Evolutionary conservation across 2,113 vertebrate genomes (phyloP), one percentile per base, ranked within the genome.

Genomic region (Odocoileus hemionus): DNA sequence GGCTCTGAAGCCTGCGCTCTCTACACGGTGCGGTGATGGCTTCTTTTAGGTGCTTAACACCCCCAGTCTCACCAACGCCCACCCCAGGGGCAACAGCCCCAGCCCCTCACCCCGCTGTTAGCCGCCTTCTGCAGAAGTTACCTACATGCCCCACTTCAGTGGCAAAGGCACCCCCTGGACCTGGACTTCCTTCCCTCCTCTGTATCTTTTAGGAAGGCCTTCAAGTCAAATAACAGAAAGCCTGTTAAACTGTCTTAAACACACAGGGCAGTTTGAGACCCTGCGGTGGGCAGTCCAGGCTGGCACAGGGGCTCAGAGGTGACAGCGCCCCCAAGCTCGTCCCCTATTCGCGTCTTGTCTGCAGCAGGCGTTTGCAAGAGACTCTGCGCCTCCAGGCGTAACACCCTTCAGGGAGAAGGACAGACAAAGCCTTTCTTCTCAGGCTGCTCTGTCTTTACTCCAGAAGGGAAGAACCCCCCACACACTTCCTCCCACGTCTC

Each of bases 331-430:
- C 23, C 23, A 36, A 13, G 15, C 7, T 26, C 55, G 6, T 3
- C 50, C 1, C 50, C 1, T 70, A 4, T 64, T 17, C 14, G 6
- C 1, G 0, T 2, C 9, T 21, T 28, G 0, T 14, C 60, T 2
- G 30, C 2, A 5, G 54, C 47, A 5, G 33, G 28, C 9, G 6
- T 25, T 17, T 19, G 9, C 19, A 25, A 26, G 21, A 17, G 36
- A 79, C 36, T 2, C 30, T 16, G 2, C 0, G 0, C 54, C 52
- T 50, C 45, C 33, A 10, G 30, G 54, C 7, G 0, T 0, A 11
- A 15, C 2, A 0, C 7, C 70, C 80, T 30, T 3, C 90, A 14
- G 86, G 17, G 25, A 30, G 2, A 26, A 7, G 5, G 11, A 16
- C 5, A 7, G 50, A 21, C 67, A 7, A 0, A 5, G 25, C 1